Conservation (phyloP, 2,113 vertebrate species). For the Noctilio leporinus region DNA sequence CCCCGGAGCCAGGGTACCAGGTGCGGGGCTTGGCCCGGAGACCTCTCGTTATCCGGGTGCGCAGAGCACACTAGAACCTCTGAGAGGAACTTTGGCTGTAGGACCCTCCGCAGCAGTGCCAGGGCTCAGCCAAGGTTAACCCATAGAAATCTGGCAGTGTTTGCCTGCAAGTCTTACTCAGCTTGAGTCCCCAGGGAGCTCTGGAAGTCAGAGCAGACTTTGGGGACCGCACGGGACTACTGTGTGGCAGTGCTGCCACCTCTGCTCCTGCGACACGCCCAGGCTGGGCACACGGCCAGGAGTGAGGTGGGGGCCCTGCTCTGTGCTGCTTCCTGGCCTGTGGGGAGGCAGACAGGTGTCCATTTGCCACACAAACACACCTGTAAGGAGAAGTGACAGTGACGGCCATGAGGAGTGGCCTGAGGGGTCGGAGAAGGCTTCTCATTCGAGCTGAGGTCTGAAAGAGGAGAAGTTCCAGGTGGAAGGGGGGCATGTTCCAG, state of each 20-base stretch:
- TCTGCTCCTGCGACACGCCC: fast-evolving
- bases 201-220: neutral
- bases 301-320: neutral
- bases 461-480: neutral
- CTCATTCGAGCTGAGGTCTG: neutral
- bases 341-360: neutral
- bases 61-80: neutral
- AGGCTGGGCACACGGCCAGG: fast-evolving
- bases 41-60: too few relatives aligned
- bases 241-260: neutral
- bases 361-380: neutral
- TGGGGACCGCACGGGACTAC: neutral
- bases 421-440: neutral
- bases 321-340: fast-evolving
- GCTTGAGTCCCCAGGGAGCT: neutral
- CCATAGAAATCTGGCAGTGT: neutral
- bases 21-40: neutral
- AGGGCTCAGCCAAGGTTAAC: fast-evolving
- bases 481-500: neutral
- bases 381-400: neutral
- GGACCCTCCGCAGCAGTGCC: neutral
- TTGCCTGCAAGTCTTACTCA: too few relatives aligned
- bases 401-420: fast-evolving
- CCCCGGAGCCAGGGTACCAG: too few relatives aligned
- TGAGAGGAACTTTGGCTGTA: neutral